Evolutionary conservation across 2,797 vertebrate species (phyloP).

Genomic region (Pristis pectinata): DNA sequence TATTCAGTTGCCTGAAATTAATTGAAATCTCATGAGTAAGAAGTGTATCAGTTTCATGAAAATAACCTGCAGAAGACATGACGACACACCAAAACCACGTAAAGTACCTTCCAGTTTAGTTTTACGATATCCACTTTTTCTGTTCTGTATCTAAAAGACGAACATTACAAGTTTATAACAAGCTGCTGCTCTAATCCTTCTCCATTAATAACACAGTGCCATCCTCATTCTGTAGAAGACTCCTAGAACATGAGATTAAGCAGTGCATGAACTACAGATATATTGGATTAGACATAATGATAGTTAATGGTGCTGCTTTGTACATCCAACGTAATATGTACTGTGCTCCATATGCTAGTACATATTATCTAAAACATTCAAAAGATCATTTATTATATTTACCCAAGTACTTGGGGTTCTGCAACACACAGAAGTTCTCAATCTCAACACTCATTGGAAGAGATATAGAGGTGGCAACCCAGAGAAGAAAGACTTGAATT

Average conservation of each 20-base stretch:
- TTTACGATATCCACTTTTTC: background rate
- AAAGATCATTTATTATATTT: too few relatives aligned
- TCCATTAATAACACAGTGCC: background rate
- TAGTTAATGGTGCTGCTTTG: too few relatives aligned
- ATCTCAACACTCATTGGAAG: too few relatives aligned
- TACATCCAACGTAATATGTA: too few relatives aligned
- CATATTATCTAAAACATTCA: too few relatives aligned
- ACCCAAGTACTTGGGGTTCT: too few relatives aligned
- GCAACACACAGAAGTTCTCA: too few relatives aligned
- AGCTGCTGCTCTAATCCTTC: background rate
- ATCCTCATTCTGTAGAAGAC: background rate
- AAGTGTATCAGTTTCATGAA: background rate
- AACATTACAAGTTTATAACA: background rate
- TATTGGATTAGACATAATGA: too few relatives aligned
- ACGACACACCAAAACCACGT: background rate
- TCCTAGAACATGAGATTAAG: too few relatives aligned
- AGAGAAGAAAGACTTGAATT: background rate
- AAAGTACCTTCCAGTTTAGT: background rate
- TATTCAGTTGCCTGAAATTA: background rate
- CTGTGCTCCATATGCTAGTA: too few relatives aligned
- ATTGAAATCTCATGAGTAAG: background rate
- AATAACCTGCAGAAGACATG: background rate
- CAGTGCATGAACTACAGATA: too few relatives aligned
- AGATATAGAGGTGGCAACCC: background rate
- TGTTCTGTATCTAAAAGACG: background rate